These are phyloP conservation scores for Nautilus pompilius DNA, from an alignment of 1,140 invertebrate species.

Conservation along the genomic window DNA sequence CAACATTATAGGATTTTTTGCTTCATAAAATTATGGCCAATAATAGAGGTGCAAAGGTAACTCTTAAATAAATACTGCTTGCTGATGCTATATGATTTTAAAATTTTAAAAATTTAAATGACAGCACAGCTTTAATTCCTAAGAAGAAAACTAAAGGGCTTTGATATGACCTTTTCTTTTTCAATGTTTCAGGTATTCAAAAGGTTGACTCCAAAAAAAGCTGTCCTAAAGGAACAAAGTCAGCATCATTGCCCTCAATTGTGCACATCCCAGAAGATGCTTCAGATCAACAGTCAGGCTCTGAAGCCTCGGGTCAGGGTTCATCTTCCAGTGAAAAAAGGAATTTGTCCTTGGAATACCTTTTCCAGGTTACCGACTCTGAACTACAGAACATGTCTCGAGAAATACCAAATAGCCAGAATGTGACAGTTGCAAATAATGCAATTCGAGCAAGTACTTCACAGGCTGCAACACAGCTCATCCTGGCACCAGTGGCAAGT, in stretches of 20 bases:
- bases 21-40: too few relatives aligned
- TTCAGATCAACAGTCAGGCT: neutral
- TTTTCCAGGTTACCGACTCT: constrained; percentile 41
- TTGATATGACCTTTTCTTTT: too few relatives aligned
- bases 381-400: constrained; percentile 48
- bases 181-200: constrained; percentile 30
- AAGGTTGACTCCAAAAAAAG: neutral
- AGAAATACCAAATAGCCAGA: constrained; percentile 7
- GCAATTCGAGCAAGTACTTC: neutral
- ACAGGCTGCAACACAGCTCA: neutral
- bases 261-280: neutral
- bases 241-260: neutral
- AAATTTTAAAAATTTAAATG: too few relatives aligned
- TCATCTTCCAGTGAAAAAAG: neutral
- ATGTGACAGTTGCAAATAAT: neutral
- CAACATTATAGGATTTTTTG: too few relatives aligned
- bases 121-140: too few relatives aligned
- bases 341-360: constrained; percentile 3
- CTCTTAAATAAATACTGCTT: too few relatives aligned
- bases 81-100: too few relatives aligned
- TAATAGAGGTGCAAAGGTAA: too few relatives aligned
- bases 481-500: constrained; percentile 4
- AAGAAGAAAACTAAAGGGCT: too few relatives aligned
- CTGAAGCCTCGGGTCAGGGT: neutral
- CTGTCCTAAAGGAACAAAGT: neutral